Base-by-base conservation (phyloP, 2,888 invertebrate species). In the Loripinus fragilis region DNA sequence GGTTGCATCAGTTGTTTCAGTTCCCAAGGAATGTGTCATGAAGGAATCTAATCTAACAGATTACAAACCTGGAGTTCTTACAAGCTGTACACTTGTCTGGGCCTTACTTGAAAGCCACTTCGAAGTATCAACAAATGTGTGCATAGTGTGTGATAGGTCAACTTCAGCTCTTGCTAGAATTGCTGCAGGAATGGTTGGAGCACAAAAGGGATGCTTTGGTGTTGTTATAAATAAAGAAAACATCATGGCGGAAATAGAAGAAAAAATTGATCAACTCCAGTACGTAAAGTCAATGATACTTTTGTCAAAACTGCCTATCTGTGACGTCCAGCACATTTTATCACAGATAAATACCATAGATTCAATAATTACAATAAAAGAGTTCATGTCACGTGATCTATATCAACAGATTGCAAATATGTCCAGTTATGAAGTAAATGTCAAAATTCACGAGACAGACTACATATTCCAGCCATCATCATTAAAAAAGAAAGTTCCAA, bases 61-160 rank as follows among this genome's bases (percentile, higher is more conserved):
- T 23, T 79, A 79, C 38, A 38, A 35, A 3, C 79, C 79, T 10
- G 79, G 79, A 2, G 33, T 74, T 33, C 71, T 79, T 68, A 75
- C 79, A 10, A 41, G 67, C 23, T 65, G 72, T 23, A 35, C 72
- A 10, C 10, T 79, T 20, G 25, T 79, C n/a, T 79, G 75, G 79
- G 72, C 68, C 50, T 42, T 78, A 7, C 60, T 67, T 23, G 77
- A 77, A 25, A 52, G 52, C 25, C 20, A 52, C 25, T 23, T 52
- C 3, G 52, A 52, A 8, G 23, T 52, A 7, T 23, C 52, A 23
- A 25, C 52, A n/a, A 52, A 5, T 2, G 23, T 52, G 25, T 12
- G 12, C 25, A n/a, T 52, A 7, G 25, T 52, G 15, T 52, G 52
- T 25, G 52, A 52, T 25, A 25, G 5, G 23, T 52, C 52, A 8